These are phyloP conservation scores for Falco concolor DNA, from an alignment of 2,797 vertebrate genomes.

Conservation along the genomic window DNA sequence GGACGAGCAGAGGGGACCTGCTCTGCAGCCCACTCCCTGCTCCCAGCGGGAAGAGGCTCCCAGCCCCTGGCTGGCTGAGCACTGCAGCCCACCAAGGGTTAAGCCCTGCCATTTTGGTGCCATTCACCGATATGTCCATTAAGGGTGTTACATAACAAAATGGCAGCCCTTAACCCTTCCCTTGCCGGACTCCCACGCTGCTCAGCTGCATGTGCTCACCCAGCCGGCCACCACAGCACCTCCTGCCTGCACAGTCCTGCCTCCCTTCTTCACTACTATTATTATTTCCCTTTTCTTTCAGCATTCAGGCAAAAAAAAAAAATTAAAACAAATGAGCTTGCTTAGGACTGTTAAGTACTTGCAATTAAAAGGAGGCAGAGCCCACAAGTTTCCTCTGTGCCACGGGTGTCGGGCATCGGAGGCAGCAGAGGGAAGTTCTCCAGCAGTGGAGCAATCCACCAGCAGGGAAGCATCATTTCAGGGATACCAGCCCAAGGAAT, in stretches of 20 bases:
- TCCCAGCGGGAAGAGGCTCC: neutral
- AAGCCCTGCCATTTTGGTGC: constrained; percentile 74
- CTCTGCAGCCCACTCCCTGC: neutral
- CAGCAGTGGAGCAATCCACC: neutral
- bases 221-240: neutral
- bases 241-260: neutral
- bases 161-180: constrained; percentile 75
- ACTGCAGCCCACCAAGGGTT: constrained; percentile 65
- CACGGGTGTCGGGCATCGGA: neutral
- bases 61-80: neutral
- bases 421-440: neutral
- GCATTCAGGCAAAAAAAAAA: neutral
- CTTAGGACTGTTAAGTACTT: neutral
- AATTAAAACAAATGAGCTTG: neutral
- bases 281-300: neutral
- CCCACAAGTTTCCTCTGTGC: neutral
- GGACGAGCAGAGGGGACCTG: neutral
- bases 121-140: constrained; percentile 73
- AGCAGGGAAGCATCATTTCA: neutral
- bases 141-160: constrained; percentile 77
- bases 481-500: neutral
- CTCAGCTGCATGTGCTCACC: neutral
- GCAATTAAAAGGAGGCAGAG: neutral
- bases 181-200: neutral
- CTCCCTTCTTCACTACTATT: no score